phyloP scores from a whole-genome alignment of 2,113 vertebrate genomes.

The Campylomormyrus numenius region DNA sequence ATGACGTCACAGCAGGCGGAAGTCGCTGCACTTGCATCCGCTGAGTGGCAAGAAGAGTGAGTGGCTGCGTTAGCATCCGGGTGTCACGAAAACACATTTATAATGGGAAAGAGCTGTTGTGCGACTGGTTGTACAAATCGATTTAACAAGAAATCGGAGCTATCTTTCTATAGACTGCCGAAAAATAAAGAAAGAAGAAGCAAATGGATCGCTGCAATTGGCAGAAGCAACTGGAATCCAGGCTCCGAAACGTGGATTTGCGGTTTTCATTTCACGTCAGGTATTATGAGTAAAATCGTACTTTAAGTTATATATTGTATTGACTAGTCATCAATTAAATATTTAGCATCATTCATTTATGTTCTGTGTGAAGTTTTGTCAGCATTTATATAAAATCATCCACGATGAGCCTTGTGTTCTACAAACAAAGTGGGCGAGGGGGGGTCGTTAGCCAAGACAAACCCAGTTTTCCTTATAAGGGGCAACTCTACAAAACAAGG shows the following conservation, averaged over 20 bases:
- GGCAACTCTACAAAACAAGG: background rate
- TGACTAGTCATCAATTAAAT: background rate
- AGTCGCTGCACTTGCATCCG: background rate
- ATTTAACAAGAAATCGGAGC: background rate
- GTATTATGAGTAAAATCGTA: background rate
- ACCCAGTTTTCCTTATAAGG: background rate
- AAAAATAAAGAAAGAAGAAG: background rate
- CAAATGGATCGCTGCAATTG: background rate
- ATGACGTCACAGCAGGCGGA: background rate
- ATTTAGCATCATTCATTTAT: background rate
- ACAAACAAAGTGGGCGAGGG: background rate
- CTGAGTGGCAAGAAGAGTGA: background rate
- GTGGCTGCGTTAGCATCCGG: background rate
- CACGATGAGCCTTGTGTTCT: background rate
- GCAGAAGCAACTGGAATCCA: background rate
- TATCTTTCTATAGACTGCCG: background rate
- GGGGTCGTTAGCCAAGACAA: background rate
- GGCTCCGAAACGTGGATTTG: background rate
- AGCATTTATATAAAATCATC: background rate
- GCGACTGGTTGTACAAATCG: background rate
- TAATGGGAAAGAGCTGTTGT: background rate
- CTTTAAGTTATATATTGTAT: background rate
- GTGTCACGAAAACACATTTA: background rate
- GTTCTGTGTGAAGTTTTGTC: background rate
- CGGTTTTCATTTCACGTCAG: background rate